Base-by-base conservation (phyloP, 2,888 invertebrate species). In the Apamea sordens region DNA sequence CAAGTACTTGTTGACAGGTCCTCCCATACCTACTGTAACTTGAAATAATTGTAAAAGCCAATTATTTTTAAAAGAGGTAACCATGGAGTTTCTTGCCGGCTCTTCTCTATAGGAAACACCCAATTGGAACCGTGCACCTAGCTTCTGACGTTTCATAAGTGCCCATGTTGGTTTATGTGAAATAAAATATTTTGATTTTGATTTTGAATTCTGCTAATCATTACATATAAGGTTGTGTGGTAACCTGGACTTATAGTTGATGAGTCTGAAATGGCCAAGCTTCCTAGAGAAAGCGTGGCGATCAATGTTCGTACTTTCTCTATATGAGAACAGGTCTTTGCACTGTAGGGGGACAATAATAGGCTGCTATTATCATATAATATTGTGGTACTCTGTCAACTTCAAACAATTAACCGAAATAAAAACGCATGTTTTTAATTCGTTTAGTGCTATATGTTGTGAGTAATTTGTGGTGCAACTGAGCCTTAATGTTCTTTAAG, bases 391-490 rank as follows among this genome's bases (percentile, higher is more conserved):
- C 32, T 61, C 28, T 36, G 36, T 56, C 56, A 36, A 79, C 13
- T 79, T 47, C 7, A 61, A 59, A 78, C 11, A 50, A 24, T 47
- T 47, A 11, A 28, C 5, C 10, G 36, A 44, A 63, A 56, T n/a
- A 44, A 41, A 28, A 63, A 69, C 18, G n/a, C 63, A 53, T 53
- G 24, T 32, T 70, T 63, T 78, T n/a, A 32, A 28, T 50, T 75
- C 6, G 28, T 28, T 76, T 47, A 50, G 28, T 21, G 15, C 15
- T 47, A 32, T 13, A 44, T 36, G 44, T 47, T 47, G 21, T 28
- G 3, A 15, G 36, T 21, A 15, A 67, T 50, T 47, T 47, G 64
- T 81, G 56, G 24, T 79, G 81, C 81, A 79, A 79, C 7, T 18
- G 28, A 72, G 36, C 36, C 73, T 59, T 47, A 75, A 82, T 75